These are phyloP conservation scores for Fissipunctia ypsillon DNA, from an alignment of 2,888 invertebrate genomes.

Conservation along the genomic window DNA sequence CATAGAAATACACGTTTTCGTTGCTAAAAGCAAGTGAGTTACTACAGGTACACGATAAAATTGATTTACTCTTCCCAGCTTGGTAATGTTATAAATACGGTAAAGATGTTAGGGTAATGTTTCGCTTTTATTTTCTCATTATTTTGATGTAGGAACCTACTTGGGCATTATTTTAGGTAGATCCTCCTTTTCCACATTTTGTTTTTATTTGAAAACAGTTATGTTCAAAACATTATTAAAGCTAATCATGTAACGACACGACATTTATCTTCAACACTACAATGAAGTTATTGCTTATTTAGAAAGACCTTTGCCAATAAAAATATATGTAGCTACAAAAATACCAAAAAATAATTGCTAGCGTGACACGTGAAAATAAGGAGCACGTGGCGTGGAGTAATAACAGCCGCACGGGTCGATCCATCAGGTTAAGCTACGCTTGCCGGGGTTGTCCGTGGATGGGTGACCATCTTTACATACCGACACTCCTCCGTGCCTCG, in stretches of 20 bases:
- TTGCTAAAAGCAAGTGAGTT: not conserved
- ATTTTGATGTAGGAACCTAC: not conserved
- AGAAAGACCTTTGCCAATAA: not conserved
- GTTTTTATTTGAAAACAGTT: not conserved
- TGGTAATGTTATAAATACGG: not conserved
- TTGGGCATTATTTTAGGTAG: not conserved
- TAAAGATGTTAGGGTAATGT: not conserved
- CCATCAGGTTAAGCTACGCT: no score
- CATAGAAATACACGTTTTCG: not conserved
- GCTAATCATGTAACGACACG: no score
- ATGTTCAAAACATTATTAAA: not conserved
- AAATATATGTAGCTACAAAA: no score
- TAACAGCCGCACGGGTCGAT: no score
- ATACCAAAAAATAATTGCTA: not conserved
- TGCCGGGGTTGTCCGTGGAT: no score
- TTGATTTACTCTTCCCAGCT: not conserved
- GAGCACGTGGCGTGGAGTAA: no score
- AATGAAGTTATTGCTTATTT: not conserved
- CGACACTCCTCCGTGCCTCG: no score
- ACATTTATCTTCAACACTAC: no score
- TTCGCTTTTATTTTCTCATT: not conserved
- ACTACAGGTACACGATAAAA: not conserved
- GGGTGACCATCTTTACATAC: no score
- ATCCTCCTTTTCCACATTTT: not conserved
- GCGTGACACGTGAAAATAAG: not conserved